Conservation (phyloP, 30 jellyfish, hydroid and myxozoan species). For the Aurelia coerulea region DNA sequence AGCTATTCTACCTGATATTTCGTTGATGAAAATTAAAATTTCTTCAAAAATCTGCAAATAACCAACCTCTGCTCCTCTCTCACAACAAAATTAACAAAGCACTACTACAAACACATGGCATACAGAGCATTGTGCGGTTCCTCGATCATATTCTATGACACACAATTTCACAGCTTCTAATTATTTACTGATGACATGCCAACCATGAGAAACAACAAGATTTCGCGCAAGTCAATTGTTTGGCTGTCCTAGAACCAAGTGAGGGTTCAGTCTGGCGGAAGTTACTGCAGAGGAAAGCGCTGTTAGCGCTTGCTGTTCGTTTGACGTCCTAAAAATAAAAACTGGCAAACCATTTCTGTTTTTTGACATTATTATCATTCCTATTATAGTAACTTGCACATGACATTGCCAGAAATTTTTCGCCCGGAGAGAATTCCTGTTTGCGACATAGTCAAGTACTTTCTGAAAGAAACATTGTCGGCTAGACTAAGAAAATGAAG, state of each 20-base stretch:
- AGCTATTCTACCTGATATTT: no score
- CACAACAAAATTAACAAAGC: neutral
- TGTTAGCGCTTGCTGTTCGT: neutral
- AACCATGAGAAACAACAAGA: constrained; percentile 5
- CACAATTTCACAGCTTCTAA: constrained; percentile 16
- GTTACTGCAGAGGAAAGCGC: neutral
- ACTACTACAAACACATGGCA: neutral
- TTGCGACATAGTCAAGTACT: no score
- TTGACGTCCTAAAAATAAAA: neutral
- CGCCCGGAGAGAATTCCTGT: no score
- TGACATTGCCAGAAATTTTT: no score
- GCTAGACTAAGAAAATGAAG: no score
- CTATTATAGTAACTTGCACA: no score
- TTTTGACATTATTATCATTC: no score
- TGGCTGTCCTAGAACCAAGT: neutral
- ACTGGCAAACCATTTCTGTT: no score
- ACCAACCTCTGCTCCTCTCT: no score
- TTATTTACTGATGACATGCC: constrained; percentile 28
- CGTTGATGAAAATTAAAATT: no score
- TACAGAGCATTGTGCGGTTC: constrained; percentile 6
- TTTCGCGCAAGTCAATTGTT: constrained; percentile 1
- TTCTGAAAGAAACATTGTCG: no score
- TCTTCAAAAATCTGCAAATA: no score
- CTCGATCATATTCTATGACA: neutral
- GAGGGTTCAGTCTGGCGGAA: constrained; percentile 11